Evolutionary conservation across 2,888 invertebrate species (phyloP), one percentile per base, ranked within the genome.

Genomic region (Dryomyza anilis): DNA sequence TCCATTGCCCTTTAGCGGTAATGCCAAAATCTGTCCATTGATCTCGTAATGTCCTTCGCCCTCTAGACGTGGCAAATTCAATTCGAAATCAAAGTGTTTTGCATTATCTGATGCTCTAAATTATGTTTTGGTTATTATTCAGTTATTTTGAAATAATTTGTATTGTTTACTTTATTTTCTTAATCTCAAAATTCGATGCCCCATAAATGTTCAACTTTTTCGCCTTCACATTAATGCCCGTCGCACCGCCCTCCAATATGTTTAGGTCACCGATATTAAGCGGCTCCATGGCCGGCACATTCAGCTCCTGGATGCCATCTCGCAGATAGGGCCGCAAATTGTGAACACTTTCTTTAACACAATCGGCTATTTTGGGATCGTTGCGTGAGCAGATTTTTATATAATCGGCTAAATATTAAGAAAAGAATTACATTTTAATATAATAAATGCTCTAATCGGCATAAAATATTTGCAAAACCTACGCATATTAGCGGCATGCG

Each of bases 1-100:
- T 10, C 93, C 92, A 2, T 86, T 86, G 58, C 92, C 93, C n/a
- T 85, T 85, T 45, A 93, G 87, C 0, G 92, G 91, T 74, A 93
- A 80, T 86, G 91, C 86, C 60, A 93, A 80, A 21, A 93, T 85
- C 64, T 88, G 86, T 4, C 93, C 93, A 33, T 87, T 84, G 70
- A 93, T 85, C 0, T 84, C 85, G 78, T 93, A 93, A 69, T 85
- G n/a, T 87, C 88, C 66, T 78, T 86, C 85, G 88, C 87, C 74
- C 83, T 85, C 70, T 88, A 81, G 71, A 85, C 85, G 10, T 88
- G 92, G 67, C 89, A 86, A 73, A 81, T 86, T 25, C 89, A 78
- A 72, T 87, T 89, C 61, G 87, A 85, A 64, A 85, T 84, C 64
- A 88, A 86, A 71, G 83, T 83, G 73, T 87, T 85, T 70, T 19